Evolutionary conservation across 2,113 vertebrate genomes (phyloP).

Genomic region (Hippolais icterina): DNA sequence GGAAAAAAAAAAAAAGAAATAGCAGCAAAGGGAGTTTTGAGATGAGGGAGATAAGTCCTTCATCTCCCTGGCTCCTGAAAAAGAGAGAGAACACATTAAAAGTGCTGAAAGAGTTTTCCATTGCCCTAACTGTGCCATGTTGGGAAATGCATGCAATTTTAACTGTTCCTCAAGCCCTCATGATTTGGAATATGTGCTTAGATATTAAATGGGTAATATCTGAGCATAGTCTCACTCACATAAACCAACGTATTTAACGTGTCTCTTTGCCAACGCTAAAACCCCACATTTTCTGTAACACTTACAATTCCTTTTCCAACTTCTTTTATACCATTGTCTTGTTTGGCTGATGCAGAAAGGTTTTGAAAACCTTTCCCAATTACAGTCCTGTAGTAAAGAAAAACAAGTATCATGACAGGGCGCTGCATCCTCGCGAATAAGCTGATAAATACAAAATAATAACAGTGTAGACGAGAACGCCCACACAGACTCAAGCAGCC

Average conservation of each 20-base stretch:
- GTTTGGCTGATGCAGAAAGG: constrained; percentile 37
- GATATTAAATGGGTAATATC: not conserved
- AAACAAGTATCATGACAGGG: constrained; percentile 22
- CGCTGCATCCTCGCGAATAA: not conserved
- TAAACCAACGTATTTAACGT: not conserved
- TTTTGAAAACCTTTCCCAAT: constrained; percentile 42
- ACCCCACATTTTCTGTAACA: not conserved
- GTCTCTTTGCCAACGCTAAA: not conserved
- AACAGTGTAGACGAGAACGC: not conserved
- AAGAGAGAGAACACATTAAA: constrained; percentile 68
- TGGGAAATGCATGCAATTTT: constrained; percentile 44
- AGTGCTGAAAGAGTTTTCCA: not conserved
- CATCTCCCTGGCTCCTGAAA: constrained; percentile 72
- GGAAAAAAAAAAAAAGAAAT: not conserved
- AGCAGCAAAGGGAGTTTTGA: constrained; percentile 61
- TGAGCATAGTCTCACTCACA: not conserved
- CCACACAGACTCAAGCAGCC: not conserved
- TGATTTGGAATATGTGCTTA: not conserved
- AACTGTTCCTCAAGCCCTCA: not conserved
- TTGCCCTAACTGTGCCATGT: not conserved
- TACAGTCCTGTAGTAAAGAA: constrained; percentile 53
- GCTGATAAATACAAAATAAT: not conserved
- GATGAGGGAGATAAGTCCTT: constrained; percentile 62
- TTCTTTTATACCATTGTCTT: constrained; percentile 57
- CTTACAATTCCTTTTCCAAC: constrained; percentile 64